A percentile compares a stretch with the other conserved stretches of the same genome.
Conservation (phyloP, 2,888 invertebrate genomes). For the Tetragonisca angustula region DNA sequence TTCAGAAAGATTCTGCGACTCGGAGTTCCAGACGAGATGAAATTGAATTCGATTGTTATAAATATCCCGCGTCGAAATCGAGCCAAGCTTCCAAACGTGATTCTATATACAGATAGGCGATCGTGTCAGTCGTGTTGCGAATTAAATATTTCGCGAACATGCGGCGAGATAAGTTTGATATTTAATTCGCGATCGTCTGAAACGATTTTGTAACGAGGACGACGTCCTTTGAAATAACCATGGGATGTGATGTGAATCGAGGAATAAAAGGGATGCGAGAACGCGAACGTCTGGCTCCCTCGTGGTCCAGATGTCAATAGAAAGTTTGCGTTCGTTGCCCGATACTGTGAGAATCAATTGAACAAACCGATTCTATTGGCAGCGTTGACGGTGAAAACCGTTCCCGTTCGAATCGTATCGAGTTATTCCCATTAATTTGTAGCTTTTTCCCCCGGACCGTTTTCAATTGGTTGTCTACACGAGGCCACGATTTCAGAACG, state of each 20-base stretch:
- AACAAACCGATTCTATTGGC: slow-evolving; percentile 44
- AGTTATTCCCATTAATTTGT: slow-evolving; percentile 47
- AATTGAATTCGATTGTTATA: not conserved
- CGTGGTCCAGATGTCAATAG: slow-evolving; percentile 35
- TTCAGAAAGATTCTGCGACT: not conserved
- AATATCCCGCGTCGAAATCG: not conserved
- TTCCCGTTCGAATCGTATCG: slow-evolving; percentile 28
- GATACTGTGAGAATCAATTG: slow-evolving; percentile 34
- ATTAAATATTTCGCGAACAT: no score
- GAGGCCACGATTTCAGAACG: not conserved
- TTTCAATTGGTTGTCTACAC: slow-evolving; percentile 40
- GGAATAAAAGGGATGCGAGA: not conserved
- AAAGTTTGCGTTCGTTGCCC: slow-evolving; percentile 46
- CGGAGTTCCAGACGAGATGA: not conserved
- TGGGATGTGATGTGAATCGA: not conserved
- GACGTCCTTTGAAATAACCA: not conserved
- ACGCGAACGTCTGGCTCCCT: slow-evolving; percentile 15
- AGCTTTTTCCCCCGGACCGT: slow-evolving; percentile 22
- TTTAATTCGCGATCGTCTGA: not conserved
- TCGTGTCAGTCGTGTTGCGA: no score
- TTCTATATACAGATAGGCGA: not conserved
- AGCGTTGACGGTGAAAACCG: slow-evolving; percentile 29
- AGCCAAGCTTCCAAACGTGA: not conserved
- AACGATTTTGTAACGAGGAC: not conserved
- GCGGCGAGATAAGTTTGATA: not conserved